phyloP scores from a whole-genome alignment of 2,113 vertebrate genomes.

The Syngnathus floridae region DNA sequence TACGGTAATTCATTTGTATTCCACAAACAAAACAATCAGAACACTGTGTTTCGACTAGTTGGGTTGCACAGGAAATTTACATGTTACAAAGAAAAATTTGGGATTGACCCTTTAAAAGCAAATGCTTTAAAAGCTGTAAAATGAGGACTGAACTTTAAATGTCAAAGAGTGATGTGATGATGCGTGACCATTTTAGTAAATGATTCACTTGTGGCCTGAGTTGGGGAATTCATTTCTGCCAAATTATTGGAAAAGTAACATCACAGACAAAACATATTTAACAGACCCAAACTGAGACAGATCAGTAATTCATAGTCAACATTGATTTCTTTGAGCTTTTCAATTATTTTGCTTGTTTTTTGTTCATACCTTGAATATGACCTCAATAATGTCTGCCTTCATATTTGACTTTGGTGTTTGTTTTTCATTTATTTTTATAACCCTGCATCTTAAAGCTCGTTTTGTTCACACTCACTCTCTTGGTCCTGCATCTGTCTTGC shows the following conservation, averaged over 20 bases:
- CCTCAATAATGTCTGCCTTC: not conserved
- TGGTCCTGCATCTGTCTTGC: constrained; percentile 24
- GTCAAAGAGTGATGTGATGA: not conserved
- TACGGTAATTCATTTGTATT: too few species aligned
- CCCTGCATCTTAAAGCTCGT: not conserved
- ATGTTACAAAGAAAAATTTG: too few species aligned
- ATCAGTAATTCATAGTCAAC: not conserved
- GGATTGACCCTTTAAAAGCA: too few species aligned
- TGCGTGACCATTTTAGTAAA: not conserved
- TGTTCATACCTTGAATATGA: not conserved
- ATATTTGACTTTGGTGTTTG: constrained; percentile 13
- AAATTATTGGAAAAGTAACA: not conserved
- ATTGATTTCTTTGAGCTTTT: not conserved
- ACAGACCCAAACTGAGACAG: not conserved
- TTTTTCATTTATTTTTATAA: not conserved
- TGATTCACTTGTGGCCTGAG: not conserved
- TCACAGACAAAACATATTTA: not conserved
- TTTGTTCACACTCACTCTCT: constrained; percentile 5
- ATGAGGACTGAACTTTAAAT: constrained; percentile 2
- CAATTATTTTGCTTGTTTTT: not conserved
- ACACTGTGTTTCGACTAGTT: too few species aligned
- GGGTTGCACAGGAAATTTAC: too few species aligned
- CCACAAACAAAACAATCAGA: too few species aligned
- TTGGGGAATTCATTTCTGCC: not conserved
- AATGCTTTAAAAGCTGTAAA: not conserved